Percentiles rank a stretch among this genome's conserved stretches.
Conservation (phyloP, 2,113 vertebrate species). For the Emydura subglobosa region DNA sequence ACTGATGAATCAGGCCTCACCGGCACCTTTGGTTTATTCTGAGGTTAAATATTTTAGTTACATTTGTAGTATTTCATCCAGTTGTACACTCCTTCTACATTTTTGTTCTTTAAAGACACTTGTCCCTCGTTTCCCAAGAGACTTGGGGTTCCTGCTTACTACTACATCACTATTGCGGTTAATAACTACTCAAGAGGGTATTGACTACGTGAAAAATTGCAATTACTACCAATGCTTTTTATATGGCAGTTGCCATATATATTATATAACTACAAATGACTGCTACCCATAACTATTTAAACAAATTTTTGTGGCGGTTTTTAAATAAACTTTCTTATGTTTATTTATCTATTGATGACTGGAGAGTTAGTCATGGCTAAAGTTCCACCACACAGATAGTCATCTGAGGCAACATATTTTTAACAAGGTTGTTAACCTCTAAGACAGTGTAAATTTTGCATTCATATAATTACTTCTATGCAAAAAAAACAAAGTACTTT, state of each 20-base stretch:
- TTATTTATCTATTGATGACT: not conserved
- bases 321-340: not conserved
- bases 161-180: not conserved
- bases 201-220: not conserved
- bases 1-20: not conserved
- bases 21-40: not conserved
- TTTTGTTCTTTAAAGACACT: not conserved
- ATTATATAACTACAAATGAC: not conserved
- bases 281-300: not conserved
- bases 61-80: not conserved
- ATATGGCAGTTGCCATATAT: not conserved
- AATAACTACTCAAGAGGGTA: not conserved
- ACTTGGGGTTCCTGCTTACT: not conserved
- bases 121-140: not conserved
- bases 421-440: not conserved
- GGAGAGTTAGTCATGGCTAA: not conserved
- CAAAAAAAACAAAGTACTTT: not conserved
- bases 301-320: not conserved
- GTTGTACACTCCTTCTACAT: not conserved
- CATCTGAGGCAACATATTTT: not conserved
- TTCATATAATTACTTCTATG: not conserved
- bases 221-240: not conserved
- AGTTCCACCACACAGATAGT: too few species aligned
- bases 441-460: not conserved
- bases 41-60: not conserved